These are phyloP conservation scores for Pinctada fucata DNA, from an alignment of 2,888 invertebrate species.

Conservation along the genomic window DNA sequence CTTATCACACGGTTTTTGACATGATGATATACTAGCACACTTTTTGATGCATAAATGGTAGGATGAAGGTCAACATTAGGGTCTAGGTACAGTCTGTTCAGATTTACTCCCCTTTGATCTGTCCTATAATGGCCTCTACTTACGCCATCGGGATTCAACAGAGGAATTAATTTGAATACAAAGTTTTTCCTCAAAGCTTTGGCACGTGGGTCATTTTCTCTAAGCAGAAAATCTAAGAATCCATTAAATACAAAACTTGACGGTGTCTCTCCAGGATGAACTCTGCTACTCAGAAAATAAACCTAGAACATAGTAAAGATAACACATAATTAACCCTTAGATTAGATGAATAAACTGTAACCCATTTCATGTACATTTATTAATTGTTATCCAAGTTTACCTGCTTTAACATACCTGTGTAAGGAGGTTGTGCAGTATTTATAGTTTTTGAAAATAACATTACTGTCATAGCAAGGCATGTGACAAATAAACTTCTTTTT, in stretches of 20 bases:
- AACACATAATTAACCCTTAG: not conserved
- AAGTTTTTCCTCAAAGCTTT: conserved; percentile 82
- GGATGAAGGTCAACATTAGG: conserved; percentile 87
- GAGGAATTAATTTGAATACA: conserved; percentile 93
- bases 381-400: too few relatives aligned
- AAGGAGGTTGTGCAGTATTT: too few relatives aligned
- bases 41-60: conserved; percentile 89
- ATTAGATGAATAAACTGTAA: not conserved
- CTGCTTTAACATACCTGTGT: too few relatives aligned
- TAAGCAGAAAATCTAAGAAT: conserved; percentile 86
- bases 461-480: too few relatives aligned
- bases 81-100: conserved; percentile 90
- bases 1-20: conserved; percentile 65
- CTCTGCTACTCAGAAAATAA: conserved; percentile 90
- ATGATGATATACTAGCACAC: conserved; percentile 80
- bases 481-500: too few relatives aligned
- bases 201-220: conserved; percentile 86
- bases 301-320: conserved; percentile 79
- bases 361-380: too few relatives aligned
- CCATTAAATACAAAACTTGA: conserved; percentile 94
- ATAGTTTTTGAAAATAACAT: too few relatives aligned
- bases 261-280: conserved; percentile 95
- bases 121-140: conserved; percentile 86
- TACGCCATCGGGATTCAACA: conserved; percentile 94
- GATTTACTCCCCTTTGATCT: conserved; percentile 90